Evolutionary conservation across 2,888 invertebrate genomes (phyloP).

Genomic region (Phymatocera aterrima): DNA sequence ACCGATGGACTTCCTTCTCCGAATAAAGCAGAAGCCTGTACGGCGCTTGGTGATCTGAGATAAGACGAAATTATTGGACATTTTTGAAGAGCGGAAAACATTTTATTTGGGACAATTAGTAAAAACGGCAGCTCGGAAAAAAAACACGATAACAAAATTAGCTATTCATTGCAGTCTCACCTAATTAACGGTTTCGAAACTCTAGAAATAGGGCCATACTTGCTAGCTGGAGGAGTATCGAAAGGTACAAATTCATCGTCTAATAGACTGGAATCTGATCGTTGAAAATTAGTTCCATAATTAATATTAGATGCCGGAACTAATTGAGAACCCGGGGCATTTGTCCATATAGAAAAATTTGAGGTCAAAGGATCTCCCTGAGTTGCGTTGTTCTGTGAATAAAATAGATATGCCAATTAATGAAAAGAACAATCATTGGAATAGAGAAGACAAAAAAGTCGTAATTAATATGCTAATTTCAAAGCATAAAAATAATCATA

Average conservation of each 20-base stretch:
- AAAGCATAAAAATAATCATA: too few relatives aligned
- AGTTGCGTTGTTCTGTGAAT: constrained; percentile 62
- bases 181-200: constrained; percentile 68
- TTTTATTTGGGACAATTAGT: neutral
- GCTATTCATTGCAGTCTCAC: constrained; percentile 52
- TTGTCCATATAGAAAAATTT: constrained; percentile 72
- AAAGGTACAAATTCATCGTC: constrained; percentile 83
- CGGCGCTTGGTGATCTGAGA: constrained; percentile 63
- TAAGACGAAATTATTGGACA: neutral
- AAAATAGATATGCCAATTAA: neutral
- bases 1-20: constrained; percentile 69
- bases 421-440: neutral
- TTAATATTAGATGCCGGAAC: constrained; percentile 63
- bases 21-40: constrained; percentile 67
- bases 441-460: neutral
- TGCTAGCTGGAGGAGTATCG: constrained; percentile 81
- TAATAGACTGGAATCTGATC: constrained; percentile 77
- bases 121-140: neutral
- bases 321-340: constrained; percentile 63
- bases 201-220: constrained; percentile 83
- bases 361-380: constrained; percentile 64
- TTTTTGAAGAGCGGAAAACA: neutral
- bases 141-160: neutral
- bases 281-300: constrained; percentile 72
- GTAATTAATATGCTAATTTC: constrained; percentile 51